Percentiles rank a stretch among this genome's conserved stretches.
These are phyloP conservation scores for Hyposmocoma kahamanoa DNA, from an alignment of 1,140 invertebrate genomes.

Conservation along the genomic window DNA sequence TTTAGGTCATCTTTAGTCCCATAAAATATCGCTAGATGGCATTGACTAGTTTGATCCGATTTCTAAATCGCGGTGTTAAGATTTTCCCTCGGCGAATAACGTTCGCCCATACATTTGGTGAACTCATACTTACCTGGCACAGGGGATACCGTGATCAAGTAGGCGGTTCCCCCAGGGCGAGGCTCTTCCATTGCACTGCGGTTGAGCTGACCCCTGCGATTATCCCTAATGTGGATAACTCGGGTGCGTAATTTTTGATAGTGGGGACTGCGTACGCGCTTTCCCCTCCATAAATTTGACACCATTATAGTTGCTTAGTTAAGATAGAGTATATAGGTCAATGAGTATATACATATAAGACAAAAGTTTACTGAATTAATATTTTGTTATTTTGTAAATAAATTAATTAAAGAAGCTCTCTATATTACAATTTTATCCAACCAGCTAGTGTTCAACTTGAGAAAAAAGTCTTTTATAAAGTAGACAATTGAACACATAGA, in stretches of 20 bases:
- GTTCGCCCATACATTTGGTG: background rate
- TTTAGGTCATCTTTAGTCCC: too few species aligned
- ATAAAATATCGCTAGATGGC: too few species aligned
- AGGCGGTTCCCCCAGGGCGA: slow-evolving; percentile 3
- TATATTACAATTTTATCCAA: too few species aligned
- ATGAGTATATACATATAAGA: too few species aligned
- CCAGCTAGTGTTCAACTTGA: too few species aligned
- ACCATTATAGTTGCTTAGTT: too few species aligned
- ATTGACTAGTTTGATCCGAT: slow-evolving; percentile 8
- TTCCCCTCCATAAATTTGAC: background rate
- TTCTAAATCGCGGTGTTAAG: background rate
- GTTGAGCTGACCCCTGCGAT: slow-evolving; percentile 3
- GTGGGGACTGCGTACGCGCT: slow-evolving; percentile 3
- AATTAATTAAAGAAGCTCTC: too few species aligned
- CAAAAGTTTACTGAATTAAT: too few species aligned
- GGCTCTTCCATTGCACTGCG: slow-evolving; percentile 5
- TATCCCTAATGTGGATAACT: slow-evolving; percentile 5
- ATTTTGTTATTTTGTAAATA: too few species aligned
- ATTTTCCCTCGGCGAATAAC: background rate
- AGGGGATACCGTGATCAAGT: slow-evolving; percentile 2
- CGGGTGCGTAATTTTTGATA: slow-evolving; percentile 4
- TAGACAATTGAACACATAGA: too few species aligned
- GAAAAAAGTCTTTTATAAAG: too few species aligned
- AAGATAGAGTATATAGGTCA: too few species aligned
- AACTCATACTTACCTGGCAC: slow-evolving; percentile 3